Base-by-base conservation (phyloP, 2,888 invertebrate species). In the Lacanobia wlatinum region DNA sequence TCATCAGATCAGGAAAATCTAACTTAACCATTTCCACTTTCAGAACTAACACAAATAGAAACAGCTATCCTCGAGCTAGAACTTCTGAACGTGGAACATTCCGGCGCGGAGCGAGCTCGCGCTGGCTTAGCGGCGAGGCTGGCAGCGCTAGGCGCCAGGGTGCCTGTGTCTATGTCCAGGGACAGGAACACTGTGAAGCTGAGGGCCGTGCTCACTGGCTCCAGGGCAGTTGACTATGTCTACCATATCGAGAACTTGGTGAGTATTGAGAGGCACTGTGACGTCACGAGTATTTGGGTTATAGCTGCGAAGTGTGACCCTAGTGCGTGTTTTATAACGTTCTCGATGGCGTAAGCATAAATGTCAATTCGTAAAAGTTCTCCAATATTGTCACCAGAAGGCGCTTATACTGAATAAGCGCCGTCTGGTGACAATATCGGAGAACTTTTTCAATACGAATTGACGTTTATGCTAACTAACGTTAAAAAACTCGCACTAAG, bases 61-160 rank as follows among this genome's bases (percentile, higher is more conserved):
- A 97, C 97, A 9, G 98, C 98, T 0, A 97, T 98, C 72, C 97
- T 98, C 9, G 98, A 98, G 70, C 93, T 98, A 12, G 98, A 98
- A 78, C 97, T 98, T 86, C 95, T 97, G 14, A 97, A 97, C 12
- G 97, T 97, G 58, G 97, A 97, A 73, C 95, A 95, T 16, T 92
- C 92, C 0, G 90, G 90, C 0, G 96, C 97, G 0, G 96, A 97
- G 52, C 96, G 96, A 93, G 90, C 96, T 94, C 84, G 96, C 90
- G 73, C 95, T 92, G 62, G 96, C 93, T 89, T 96, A 0, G 84
- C 89, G 0, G 75, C 89, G 0, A 86, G 86, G 2, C 87, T 96
- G 16, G 88, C 92, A 2, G 87, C 90, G 2, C 82, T 95, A 1
- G 96, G 96, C 0, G 92, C 93, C 0, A 82, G 89, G 1, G 94